phyloP scores from a whole-genome alignment of 2,888 invertebrate species.

The Willowsia nigromaculata region DNA sequence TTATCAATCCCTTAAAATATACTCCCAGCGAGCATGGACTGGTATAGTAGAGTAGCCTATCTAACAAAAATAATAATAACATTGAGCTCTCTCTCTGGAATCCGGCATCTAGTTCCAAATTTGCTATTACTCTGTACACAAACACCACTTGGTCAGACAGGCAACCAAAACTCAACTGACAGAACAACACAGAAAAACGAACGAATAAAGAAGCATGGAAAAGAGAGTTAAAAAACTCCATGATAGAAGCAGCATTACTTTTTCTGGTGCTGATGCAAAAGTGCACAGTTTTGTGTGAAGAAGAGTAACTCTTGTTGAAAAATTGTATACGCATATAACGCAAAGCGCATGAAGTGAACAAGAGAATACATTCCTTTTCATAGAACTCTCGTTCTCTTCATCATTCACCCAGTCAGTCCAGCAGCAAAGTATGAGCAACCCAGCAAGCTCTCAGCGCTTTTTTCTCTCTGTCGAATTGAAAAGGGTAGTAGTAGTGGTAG shows the following conservation, averaged over 20 bases:
- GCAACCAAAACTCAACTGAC: constrained; percentile 64
- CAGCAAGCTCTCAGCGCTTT: neutral
- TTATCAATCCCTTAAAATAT: constrained; percentile 43
- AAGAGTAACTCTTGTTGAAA: neutral
- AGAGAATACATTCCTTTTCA: neutral
- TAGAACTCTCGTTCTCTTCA: neutral
- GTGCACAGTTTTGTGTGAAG: neutral
- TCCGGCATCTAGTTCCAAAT: constrained; percentile 53
- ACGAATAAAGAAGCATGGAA: neutral
- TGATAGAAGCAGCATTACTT: too few species aligned
- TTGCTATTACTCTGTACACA: constrained; percentile 32
- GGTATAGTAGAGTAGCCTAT: neutral
- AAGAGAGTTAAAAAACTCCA: neutral
- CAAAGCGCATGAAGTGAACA: neutral
- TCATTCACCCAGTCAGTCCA: constrained; percentile 26
- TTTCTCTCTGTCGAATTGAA: neutral
- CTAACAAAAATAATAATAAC: neutral
- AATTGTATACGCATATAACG: neutral
- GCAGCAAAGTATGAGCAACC: neutral
- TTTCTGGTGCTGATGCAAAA: constrained; percentile 8
- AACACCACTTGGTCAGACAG: constrained; percentile 58
- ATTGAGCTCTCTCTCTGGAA: constrained; percentile 55
- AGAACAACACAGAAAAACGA: constrained; percentile 44
- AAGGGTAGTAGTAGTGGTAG: too few species aligned
- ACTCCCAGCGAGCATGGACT: constrained; percentile 18